A percentile compares a stretch with the other conserved stretches of the same genome.
Conservation (phyloP, 1,140 invertebrate genomes). For the Zaprionus davidi region DNA sequence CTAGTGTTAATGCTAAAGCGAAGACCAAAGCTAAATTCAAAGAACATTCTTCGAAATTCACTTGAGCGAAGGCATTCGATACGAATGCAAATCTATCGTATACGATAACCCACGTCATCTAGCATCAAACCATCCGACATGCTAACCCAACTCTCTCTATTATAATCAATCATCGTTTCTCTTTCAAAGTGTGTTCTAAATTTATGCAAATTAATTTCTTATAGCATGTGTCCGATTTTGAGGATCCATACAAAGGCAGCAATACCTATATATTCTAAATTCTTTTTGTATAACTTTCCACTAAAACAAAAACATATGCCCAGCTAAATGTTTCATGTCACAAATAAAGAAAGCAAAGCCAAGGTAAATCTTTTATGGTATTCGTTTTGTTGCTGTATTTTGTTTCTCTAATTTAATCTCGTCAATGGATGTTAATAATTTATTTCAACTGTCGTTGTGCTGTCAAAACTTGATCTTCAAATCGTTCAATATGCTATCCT, state of each 20-base stretch:
- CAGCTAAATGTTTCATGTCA: slow-evolving; percentile 40
- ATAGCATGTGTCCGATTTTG: slow-evolving; percentile 84
- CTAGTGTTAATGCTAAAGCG: slow-evolving; percentile 17
- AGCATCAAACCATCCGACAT: background rate
- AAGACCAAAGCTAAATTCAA: slow-evolving; percentile 27
- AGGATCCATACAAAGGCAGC: slow-evolving; percentile 85
- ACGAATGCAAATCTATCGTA: background rate
- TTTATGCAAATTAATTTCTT: slow-evolving; percentile 69
- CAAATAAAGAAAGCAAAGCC: slow-evolving; percentile 1
- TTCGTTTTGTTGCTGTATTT: slow-evolving; percentile 12
- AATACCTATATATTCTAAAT: slow-evolving; percentile 89
- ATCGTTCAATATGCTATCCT: slow-evolving; percentile 52
- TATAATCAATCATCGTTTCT: background rate
- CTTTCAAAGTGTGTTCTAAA: slow-evolving; percentile 54
- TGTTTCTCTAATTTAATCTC: slow-evolving; percentile 13
- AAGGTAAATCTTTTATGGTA: slow-evolving; percentile 64
- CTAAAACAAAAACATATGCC: slow-evolving; percentile 43
- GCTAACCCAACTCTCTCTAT: background rate
- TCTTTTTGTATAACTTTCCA: slow-evolving; percentile 64
- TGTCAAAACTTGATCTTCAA: slow-evolving; percentile 47
- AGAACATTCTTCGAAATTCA: slow-evolving; percentile 22
- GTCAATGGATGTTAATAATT: slow-evolving; percentile 53
- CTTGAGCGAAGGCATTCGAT: slow-evolving; percentile 22
- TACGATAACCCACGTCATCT: background rate
- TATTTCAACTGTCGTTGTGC: slow-evolving; percentile 62